Evolutionary conservation across 2,113 vertebrate species (phyloP).

Genomic region (Ceyx margarethae): DNA sequence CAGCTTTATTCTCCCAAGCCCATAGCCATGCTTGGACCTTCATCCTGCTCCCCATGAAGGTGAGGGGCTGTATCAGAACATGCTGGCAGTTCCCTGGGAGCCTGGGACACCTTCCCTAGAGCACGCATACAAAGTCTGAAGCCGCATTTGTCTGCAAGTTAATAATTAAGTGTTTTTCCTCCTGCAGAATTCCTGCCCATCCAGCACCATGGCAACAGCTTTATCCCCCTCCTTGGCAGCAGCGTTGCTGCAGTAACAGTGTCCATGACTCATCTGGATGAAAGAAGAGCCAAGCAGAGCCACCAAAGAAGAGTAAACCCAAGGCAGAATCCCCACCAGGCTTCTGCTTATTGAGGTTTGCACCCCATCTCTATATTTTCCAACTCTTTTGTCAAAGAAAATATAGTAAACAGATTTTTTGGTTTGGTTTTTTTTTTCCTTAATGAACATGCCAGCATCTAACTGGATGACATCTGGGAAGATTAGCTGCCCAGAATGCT

Average conservation of each 20-base stretch:
- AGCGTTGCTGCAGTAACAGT: slow-evolving; percentile 66
- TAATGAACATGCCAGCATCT: not conserved
- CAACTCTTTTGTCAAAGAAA: not conserved
- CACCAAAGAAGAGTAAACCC: slow-evolving; percentile 9
- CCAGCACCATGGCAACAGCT: slow-evolving; percentile 69
- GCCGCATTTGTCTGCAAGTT: slow-evolving; percentile 44
- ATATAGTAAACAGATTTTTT: not conserved
- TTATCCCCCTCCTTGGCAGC: slow-evolving; percentile 63
- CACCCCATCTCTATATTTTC: not conserved
- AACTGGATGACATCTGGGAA: not conserved
- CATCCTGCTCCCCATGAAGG: not conserved
- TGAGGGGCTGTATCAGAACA: not conserved
- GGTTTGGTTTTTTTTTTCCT: not conserved
- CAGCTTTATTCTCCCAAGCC: not conserved
- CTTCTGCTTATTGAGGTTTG: not conserved
- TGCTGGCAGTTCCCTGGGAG: not conserved
- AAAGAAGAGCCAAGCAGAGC: slow-evolving; percentile 15
- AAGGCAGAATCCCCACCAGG: not conserved
- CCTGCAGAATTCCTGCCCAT: slow-evolving; percentile 60
- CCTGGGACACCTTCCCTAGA: slow-evolving; percentile 8
- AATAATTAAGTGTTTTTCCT: slow-evolving; percentile 68
- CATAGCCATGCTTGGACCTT: not conserved
- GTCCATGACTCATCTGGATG: slow-evolving; percentile 59
- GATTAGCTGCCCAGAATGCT: not conserved
- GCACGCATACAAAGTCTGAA: slow-evolving; percentile 9